phyloP scores from a whole-genome alignment of 2,797 vertebrate species.

The Miichthys miiuy region DNA sequence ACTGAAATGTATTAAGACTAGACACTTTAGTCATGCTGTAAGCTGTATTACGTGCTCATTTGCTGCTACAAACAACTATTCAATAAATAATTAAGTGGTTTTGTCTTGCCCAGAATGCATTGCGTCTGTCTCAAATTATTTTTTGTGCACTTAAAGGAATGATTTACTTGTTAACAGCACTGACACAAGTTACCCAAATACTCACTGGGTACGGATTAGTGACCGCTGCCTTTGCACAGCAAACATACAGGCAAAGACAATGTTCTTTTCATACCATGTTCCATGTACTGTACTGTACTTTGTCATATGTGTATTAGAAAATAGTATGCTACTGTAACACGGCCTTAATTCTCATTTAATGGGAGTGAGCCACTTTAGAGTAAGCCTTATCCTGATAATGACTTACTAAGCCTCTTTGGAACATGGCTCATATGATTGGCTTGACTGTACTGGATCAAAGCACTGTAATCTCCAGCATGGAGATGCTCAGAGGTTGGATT shows the following conservation, averaged over 20 bases:
- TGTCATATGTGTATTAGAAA: constrained; percentile 27
- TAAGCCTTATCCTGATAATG: constrained; percentile 82
- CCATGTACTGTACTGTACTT: constrained; percentile 9
- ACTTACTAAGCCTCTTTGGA: constrained; percentile 83
- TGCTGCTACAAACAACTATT: too few species aligned
- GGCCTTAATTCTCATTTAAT: constrained; percentile 74
- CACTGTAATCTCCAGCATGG: constrained; percentile 76
- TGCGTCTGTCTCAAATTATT: too few species aligned
- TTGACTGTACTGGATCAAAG: constrained; percentile 83
- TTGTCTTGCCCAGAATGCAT: too few species aligned
- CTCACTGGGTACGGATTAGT: neutral
- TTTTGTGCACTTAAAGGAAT: neutral
- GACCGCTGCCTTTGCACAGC: neutral
- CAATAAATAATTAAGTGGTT: too few species aligned
- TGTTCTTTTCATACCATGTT: neutral
- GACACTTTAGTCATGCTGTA: too few species aligned
- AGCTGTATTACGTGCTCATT: too few species aligned
- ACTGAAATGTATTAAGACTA: neutral
- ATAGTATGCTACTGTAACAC: constrained; percentile 47
- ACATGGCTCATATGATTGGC: constrained; percentile 81
- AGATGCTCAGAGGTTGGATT: constrained; percentile 78
- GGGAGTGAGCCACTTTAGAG: constrained; percentile 71
- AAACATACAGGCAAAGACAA: neutral
- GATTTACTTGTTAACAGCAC: neutral
- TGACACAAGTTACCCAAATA: neutral